A percentile compares a stretch with the other conserved stretches of the same genome.
Conservation (phyloP, 2,797 vertebrate genomes). For the Sebastes cheni region DNA sequence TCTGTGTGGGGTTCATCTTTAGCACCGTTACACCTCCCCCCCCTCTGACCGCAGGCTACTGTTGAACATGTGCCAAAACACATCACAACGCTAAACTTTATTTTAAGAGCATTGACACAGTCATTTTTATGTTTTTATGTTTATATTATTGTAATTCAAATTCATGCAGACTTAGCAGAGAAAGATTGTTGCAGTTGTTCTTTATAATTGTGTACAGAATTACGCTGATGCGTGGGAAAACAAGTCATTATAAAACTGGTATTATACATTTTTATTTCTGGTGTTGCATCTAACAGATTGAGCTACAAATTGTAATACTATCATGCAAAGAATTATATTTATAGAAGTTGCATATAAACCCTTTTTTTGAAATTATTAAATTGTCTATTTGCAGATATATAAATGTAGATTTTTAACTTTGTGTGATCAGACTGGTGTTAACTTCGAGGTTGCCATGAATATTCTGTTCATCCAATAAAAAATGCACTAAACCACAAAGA, state of each 20-base stretch:
- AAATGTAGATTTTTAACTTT: conserved; percentile 27
- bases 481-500: conserved; percentile 14
- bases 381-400: conserved; percentile 22
- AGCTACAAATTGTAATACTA: neutral
- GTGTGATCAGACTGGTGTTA: conserved; percentile 17
- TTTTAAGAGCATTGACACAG: conserved; percentile 8
- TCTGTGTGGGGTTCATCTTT: neutral
- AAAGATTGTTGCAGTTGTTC: neutral
- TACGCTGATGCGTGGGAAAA: neutral
- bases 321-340: conserved; percentile 40
- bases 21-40: neutral
- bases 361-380: conserved; percentile 24
- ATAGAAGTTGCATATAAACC: conserved; percentile 45
- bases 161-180: conserved; percentile 27
- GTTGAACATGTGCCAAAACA: conserved; percentile 44
- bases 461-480: conserved; percentile 66
- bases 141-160: conserved; percentile 30
- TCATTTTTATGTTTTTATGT: conserved; percentile 30
- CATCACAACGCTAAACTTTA: conserved; percentile 8
- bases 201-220: conserved; percentile 21
- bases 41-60: neutral
- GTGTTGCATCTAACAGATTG: neutral
- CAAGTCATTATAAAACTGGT: neutral
- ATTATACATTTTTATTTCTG: conserved; percentile 2
- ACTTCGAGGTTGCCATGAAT: conserved; percentile 36